phyloP scores from a whole-genome alignment of 2,888 invertebrate species.

The Cephonodes hylas region DNA sequence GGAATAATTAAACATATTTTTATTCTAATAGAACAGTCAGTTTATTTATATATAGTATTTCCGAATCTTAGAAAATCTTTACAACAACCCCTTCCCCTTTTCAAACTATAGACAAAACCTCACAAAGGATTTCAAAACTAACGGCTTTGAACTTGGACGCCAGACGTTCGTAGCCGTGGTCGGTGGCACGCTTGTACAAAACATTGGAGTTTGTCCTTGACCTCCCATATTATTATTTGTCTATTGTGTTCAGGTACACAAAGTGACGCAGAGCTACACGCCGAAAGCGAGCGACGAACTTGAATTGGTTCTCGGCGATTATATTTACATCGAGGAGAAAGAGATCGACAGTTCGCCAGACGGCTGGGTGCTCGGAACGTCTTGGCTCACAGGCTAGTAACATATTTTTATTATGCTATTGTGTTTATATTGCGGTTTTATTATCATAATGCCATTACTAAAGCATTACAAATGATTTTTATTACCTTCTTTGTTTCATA shows the following conservation, averaged over 20 bases:
- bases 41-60: too few relatives aligned
- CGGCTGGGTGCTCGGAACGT: slow-evolving; percentile 93
- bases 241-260: slow-evolving; percentile 79
- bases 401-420: too few relatives aligned
- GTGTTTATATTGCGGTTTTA: too few relatives aligned
- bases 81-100: background rate
- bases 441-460: too few relatives aligned
- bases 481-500: too few relatives aligned
- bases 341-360: slow-evolving; percentile 87
- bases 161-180: background rate
- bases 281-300: slow-evolving; percentile 91
- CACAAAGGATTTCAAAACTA: background rate
- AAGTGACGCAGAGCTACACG: slow-evolving; percentile 89
- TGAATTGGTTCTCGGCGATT: slow-evolving; percentile 92
- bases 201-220: background rate
- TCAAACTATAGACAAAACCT: background rate
- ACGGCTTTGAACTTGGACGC: background rate
- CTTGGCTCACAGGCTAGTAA: slow-evolving; percentile 86
- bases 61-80: too few relatives aligned
- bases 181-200: background rate
- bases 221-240: background rate
- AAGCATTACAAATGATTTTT: too few relatives aligned
- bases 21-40: too few relatives aligned
- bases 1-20: too few relatives aligned
- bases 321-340: slow-evolving; percentile 89